Evolutionary conservation across 1,140 invertebrate species (phyloP), one percentile per base, ranked within the genome.

Genomic region (Brachionus calyciflorus): DNA sequence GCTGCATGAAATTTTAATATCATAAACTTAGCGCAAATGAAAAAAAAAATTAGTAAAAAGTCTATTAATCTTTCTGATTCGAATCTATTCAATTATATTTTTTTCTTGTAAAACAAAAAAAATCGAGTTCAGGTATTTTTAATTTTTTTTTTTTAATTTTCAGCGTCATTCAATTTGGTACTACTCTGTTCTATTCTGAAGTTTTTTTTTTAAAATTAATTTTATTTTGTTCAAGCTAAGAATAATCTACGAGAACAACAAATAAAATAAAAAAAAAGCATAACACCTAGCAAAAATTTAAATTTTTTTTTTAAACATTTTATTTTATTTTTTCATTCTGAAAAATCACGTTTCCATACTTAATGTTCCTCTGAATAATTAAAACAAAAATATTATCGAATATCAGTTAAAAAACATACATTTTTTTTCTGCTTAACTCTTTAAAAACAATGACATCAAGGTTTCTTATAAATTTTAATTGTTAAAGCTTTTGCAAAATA

Each of bases 331-430:
- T 60, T 37, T 37, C 37, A 5, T 17, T 60, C n/a, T 28, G 33
- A 17, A 28, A 63, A 65, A 65, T 65, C 60, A 65, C 60, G 60
- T 65, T 65, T 65, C 37, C 19, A 4, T 65, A 65, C 60, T 65
- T 65, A 41, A 65, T 46, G 37, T 65, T 65, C 60, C 60, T 21
- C 9, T 41, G 60, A 37, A 65, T 65, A 65, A 65, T 65, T 44
- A 65, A 24, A 65, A 44, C 17, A 46, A 46, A 17, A 46, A 46
- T 46, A 44, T 44, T 24, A 44, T 65, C 40, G 40, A 44, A 44
- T 65, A 65, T 17, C 40, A 60, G 19, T 41, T 7, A 46, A 14
- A 14, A 14, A 3, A 46, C 2, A 14, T 7, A 46, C 9, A 46
- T 46, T 46, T 14, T 5, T 46, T 2, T 46, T 46, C 9, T 46